Conservation (phyloP, 2,797 vertebrate genomes). For the Macropus fuliginosus region DNA sequence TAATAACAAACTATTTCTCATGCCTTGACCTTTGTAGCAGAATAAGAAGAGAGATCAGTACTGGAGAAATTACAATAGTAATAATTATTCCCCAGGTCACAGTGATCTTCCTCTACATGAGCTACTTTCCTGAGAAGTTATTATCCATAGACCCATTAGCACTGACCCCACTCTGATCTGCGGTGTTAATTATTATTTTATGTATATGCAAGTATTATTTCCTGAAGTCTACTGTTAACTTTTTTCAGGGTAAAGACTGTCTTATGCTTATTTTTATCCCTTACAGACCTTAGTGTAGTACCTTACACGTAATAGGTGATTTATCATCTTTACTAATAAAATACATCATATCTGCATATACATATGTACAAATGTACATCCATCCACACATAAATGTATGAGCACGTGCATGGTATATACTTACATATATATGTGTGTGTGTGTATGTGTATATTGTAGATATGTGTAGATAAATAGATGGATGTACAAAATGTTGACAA, state of each 20-base stretch:
- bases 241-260: slow-evolving; percentile 10
- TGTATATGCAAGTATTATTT: background rate
- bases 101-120: background rate
- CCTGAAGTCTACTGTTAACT: background rate
- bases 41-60: background rate
- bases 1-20: background rate
- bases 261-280: background rate
- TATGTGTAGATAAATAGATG: background rate
- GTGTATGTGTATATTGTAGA: background rate
- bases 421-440: background rate
- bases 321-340: background rate
- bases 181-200: background rate
- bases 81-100: background rate
- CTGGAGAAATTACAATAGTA: background rate
- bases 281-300: background rate
- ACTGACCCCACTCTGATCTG: background rate
- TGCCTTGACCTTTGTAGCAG: background rate
- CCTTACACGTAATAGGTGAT: background rate
- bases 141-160: background rate
- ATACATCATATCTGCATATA: background rate
- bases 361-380: background rate
- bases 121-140: background rate
- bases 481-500: background rate
- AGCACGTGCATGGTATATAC: background rate
- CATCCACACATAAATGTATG: background rate